Base-by-base conservation (phyloP, 1,140 invertebrate genomes). In the Tenebrio molitor region DNA sequence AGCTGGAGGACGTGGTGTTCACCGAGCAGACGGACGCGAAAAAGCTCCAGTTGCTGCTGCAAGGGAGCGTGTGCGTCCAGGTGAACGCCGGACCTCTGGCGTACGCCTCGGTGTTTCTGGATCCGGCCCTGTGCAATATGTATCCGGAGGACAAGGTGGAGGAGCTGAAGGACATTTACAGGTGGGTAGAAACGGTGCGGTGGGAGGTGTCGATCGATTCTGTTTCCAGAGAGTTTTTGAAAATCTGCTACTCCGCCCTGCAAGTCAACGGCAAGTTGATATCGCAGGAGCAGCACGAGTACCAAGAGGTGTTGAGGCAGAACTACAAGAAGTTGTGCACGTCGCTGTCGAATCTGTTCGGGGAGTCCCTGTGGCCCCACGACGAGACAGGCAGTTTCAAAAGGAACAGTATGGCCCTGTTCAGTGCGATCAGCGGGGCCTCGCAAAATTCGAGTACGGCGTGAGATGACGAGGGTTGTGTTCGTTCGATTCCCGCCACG, bases 61-160 rank as follows among this genome's bases (percentile, higher is more conserved):
- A 97, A 85, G 94, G 95, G 69, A 93, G 92, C 80, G 91, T 97
- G 70, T 95, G 94, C 81, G 94, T 96, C 6, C 95, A 96, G 82
- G 96, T 98, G 0, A 96, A 98, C 85, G 95, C 95, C n/a, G 96
- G 96, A 21, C 96, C 96, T 0, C 83, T 97, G 44, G 95, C 95
- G 1, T 98, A 97, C 84, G 96, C 96, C 0, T 90, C 91, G 77
- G 95, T 93, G 2, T 98, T 98, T 84, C 85, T 98, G 0, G 91
- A 93, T 83, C 89, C 91, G 6, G 86, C 88, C 19, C 80, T 90
- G 2, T 85, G 85, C 5, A 88, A 88, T 46, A 88, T 89, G 83
- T 95, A 94, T 83, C 89, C 93, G 0, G 88, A 92, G 67, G 93
- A 95, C 66, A 91, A 92, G 84, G 92, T 96, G 1, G 91, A 94